Evolutionary conservation across 2,113 vertebrate genomes (phyloP), one percentile per base, ranked within the genome.

Genomic region (Sprattus sprattus): DNA sequence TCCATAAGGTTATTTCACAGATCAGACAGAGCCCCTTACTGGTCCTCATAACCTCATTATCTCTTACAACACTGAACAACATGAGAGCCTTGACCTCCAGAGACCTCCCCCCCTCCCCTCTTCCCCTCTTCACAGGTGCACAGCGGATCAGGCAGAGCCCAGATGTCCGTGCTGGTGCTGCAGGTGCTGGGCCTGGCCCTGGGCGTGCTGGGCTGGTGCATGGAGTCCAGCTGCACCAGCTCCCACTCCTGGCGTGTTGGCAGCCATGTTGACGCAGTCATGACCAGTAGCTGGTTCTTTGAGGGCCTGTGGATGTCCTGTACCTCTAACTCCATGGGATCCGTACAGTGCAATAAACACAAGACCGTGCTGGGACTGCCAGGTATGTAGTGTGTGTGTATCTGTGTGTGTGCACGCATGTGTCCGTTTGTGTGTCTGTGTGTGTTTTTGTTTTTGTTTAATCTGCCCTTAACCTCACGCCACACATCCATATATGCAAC

Each of bases 221-320:
- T 95, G 4, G 87, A 90, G 84, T 91, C 95, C 86, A 90, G 95
- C 88, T 91, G 92, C 4, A 95, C 94, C 7, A 90, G 92, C 82
- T 97, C 96, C 20, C 94, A 90, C 84, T 84, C 88, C 81, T 98
- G 96, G 97, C 95, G 91, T 82, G 80, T 91, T 22, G 86, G 89
- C 32, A 95, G 90, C 82, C 83, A 90, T 0, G 11, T 16, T 0
- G 89, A 93, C 16, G 83, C 90, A 0, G 81, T 95, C 2, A 91
- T 87, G 54, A 89, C 90, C 89, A 87, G 92, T 57, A 95, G 91
- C 64, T 94, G 93, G 92, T 80, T 92, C 84, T 96, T 93, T 4
- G 96, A 97, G 88, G 97, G 97, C 3, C 92, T 98, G 45, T 97
- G 97, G 97, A 95, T 94, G 94, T 93, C 94, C 86, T 98, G 97